Evolutionary conservation across 2,797 vertebrate genomes (phyloP).

Genomic region (Characodon lateralis): DNA sequence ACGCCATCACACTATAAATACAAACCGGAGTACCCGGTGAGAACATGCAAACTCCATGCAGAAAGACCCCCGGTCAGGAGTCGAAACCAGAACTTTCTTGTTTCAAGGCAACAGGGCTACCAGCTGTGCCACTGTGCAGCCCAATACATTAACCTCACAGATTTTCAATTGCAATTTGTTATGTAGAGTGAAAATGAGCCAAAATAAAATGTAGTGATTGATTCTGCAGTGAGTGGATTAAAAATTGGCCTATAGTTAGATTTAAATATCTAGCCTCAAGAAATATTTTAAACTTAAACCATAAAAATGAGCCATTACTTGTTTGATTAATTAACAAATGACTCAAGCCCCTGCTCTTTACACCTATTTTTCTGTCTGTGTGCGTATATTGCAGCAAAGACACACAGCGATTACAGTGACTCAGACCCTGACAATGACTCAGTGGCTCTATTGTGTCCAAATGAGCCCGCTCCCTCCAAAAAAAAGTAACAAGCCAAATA

Average conservation of each 20-base stretch:
- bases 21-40: no score
- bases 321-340: background rate
- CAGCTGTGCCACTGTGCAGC: no score
- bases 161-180: background rate
- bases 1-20: no score
- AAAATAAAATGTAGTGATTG: background rate
- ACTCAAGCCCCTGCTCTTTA: background rate
- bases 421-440: conserved; percentile 23
- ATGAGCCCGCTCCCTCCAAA: background rate
- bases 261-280: background rate
- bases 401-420: conserved; percentile 15
- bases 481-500: background rate
- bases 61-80: no score
- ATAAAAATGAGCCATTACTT: background rate
- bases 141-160: background rate
- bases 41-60: no score
- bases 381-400: conserved; percentile 9
- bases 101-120: no score
- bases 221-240: background rate
- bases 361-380: background rate
- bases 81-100: no score
- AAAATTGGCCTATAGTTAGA: background rate
- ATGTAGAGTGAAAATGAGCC: background rate
- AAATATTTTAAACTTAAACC: background rate
- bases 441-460: conserved; percentile 11